These are phyloP conservation scores for Lates japonicus DNA, from an alignment of 2,797 vertebrate genomes.

Conservation along the genomic window DNA sequence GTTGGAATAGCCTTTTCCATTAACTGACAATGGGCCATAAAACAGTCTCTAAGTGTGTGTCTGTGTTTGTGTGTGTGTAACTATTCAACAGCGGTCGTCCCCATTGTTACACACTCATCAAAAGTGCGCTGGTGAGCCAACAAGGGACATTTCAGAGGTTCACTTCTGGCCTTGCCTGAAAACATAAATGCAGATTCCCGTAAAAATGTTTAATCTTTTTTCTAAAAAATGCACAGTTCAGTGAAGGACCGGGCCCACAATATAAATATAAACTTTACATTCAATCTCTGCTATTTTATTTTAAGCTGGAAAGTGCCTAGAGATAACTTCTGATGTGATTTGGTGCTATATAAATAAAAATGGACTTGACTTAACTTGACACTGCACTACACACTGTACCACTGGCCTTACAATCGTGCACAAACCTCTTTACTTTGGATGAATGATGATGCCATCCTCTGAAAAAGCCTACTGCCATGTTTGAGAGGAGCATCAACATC, in stretches of 20 bases:
- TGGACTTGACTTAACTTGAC: too few species aligned
- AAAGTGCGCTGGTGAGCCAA: background rate
- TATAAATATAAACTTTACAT: too few species aligned
- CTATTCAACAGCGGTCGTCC: background rate
- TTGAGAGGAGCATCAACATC: background rate
- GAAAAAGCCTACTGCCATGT: background rate
- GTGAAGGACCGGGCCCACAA: too few species aligned
- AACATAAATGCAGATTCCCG: background rate
- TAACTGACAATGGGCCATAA: conserved; percentile 46
- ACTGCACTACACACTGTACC: too few species aligned
- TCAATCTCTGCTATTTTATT: too few species aligned
- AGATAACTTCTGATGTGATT: too few species aligned
- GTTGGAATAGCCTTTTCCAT: conserved; percentile 55
- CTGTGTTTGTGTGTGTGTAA: conserved; percentile 1
- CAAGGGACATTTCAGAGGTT: background rate
- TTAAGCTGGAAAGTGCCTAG: too few species aligned
- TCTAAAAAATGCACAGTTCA: too few species aligned
- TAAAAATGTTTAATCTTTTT: background rate
- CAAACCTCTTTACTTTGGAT: too few species aligned
- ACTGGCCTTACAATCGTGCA: too few species aligned
- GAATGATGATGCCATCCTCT: too few species aligned
- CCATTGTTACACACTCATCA: background rate
- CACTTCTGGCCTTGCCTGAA: background rate
- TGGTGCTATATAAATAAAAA: too few species aligned
- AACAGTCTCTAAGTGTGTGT: conserved; percentile 12